These are phyloP conservation scores for Plemyria rubiginata DNA, from an alignment of 2,888 invertebrate genomes.

Conservation along the genomic window DNA sequence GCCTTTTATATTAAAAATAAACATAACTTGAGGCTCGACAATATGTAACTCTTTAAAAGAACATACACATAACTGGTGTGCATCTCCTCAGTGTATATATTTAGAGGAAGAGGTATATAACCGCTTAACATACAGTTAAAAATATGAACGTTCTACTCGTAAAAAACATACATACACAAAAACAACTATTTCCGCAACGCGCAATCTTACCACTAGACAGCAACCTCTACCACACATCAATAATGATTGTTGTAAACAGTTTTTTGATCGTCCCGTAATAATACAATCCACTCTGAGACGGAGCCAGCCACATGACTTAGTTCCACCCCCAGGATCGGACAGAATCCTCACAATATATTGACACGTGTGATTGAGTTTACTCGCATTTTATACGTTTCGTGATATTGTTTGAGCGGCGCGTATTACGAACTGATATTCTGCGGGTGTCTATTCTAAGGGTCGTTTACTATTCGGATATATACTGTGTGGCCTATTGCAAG, in stretches of 20 bases:
- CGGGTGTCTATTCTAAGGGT: not conserved
- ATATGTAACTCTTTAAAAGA: too few relatives aligned
- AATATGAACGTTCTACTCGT: too few relatives aligned
- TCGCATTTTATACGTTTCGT: conserved; percentile 23
- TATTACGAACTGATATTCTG: conserved; percentile 6
- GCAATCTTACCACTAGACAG: too few relatives aligned
- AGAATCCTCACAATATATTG: conserved; percentile 34
- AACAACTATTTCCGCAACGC: too few relatives aligned
- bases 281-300: not conserved
- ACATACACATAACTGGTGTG: too few relatives aligned
- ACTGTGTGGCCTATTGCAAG: not conserved
- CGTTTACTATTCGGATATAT: not conserved
- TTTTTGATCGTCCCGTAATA: not conserved
- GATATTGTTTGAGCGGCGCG: conserved; percentile 22
- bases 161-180: too few relatives aligned
- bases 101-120: too few relatives aligned
- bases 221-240: too few relatives aligned
- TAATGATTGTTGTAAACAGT: not conserved
- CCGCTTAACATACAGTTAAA: too few relatives aligned
- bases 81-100: too few relatives aligned
- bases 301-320: conserved; percentile 10
- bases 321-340: not conserved
- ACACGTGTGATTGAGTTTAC: conserved; percentile 40
- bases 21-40: too few relatives aligned
- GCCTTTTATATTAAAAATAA: too few relatives aligned